These are phyloP conservation scores for Barypeithes pellucidus DNA, from an alignment of 2,888 invertebrate genomes.

Conservation along the genomic window DNA sequence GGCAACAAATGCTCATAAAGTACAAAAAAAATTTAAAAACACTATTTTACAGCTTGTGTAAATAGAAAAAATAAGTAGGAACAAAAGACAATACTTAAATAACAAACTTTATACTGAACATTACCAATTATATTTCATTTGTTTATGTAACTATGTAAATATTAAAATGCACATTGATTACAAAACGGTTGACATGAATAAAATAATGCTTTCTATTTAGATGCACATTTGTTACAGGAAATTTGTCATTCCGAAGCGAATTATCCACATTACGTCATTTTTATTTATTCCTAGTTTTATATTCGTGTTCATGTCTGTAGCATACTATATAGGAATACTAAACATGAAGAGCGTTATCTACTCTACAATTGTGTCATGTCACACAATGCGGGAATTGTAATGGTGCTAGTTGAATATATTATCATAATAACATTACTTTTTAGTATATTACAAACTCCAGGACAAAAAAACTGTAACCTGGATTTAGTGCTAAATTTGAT, in stretches of 20 bases:
- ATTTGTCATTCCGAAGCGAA: slow-evolving; percentile 9
- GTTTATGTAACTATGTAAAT: neutral
- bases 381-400: slow-evolving; percentile 11
- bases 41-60: too few species aligned
- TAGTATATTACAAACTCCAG: too few species aligned
- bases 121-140: neutral
- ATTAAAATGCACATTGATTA: slow-evolving; percentile 7
- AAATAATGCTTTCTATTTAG: neutral
- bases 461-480: too few species aligned
- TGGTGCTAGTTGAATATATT: slow-evolving; percentile 8
- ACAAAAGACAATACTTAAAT: too few species aligned
- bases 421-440: too few species aligned
- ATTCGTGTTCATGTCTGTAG: slow-evolving; percentile 18
- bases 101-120: too few species aligned
- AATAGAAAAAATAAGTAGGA: too few species aligned
- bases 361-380: slow-evolving; percentile 12
- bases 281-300: slow-evolving; percentile 23
- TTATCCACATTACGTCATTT: slow-evolving; percentile 20
- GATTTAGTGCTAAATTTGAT: too few species aligned
- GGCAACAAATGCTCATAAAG: too few species aligned
- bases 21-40: too few species aligned
- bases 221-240: slow-evolving; percentile 20
- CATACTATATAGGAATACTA: slow-evolving; percentile 20
- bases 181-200: neutral
- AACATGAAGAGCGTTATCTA: slow-evolving; percentile 19